Evolutionary conservation across 2,888 invertebrate genomes (phyloP).

Genomic region (Clostera curtula): DNA sequence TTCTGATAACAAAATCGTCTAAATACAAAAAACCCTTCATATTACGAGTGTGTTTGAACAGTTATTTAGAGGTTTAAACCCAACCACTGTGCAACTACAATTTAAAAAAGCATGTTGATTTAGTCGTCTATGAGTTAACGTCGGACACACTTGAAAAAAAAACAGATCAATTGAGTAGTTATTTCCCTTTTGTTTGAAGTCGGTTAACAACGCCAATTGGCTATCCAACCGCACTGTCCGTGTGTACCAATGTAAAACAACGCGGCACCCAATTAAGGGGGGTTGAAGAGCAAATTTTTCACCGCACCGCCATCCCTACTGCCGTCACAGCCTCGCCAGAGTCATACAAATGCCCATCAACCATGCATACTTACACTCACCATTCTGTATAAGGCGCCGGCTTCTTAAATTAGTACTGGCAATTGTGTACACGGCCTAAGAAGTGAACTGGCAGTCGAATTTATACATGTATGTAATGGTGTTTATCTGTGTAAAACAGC

Average conservation of each 20-base stretch:
- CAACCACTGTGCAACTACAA: too few species aligned
- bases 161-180: too few species aligned
- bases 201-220: conserved; percentile 1
- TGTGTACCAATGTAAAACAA: conserved; percentile 35
- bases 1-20: too few species aligned
- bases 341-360: conserved; percentile 74
- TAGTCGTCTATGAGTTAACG: too few species aligned
- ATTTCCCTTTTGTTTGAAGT: too few species aligned
- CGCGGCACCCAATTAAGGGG: conserved; percentile 66
- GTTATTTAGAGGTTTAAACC: too few species aligned
- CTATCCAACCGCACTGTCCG: conserved; percentile 1
- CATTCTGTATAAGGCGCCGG: conserved; percentile 64
- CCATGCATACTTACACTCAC: conserved; percentile 61
- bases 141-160: too few species aligned
- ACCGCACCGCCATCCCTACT: conserved; percentile 62
- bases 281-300: conserved; percentile 72
- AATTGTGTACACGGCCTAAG: conserved; percentile 58
- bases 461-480: conserved; percentile 23
- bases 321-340: conserved; percentile 58
- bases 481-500: conserved; percentile 19
- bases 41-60: too few species aligned
- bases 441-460: conserved; percentile 36
- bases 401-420: conserved; percentile 65
- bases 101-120: too few species aligned
- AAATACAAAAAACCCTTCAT: too few species aligned